Base-by-base conservation (phyloP, 2,797 vertebrate genomes). In the Benthosema pterotum region DNA sequence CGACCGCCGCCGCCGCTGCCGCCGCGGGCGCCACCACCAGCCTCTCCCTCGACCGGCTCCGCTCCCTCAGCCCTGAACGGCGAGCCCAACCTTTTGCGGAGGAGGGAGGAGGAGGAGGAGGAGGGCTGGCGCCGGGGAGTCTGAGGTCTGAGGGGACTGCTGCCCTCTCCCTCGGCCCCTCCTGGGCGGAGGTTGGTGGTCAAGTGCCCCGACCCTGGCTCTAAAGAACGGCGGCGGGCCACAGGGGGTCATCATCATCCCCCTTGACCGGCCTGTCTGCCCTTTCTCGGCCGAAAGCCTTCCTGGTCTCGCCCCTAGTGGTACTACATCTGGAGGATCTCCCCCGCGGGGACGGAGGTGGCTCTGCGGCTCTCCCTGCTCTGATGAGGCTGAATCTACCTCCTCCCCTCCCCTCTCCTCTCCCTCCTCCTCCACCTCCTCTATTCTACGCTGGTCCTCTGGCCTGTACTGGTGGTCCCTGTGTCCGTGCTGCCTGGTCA, bases 21-120 rank as follows among this genome's bases (percentile, higher is more conserved):
- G n/a, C n/a, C n/a, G n/a, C n/a, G n/a, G n/a, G n/a, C n/a, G n/a
- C 50, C 15, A 47, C 52, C 17, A 12, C 72, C 67, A 63, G 64
- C 58, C 91, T 95, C 71, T 94, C 93, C 82, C 92, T 94, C 77
- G 93, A 95, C 85, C 77, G 86, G 82, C 92, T 93, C 83, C 93
- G 94, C 69, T 92, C 92, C 83, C 94, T 95, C 85, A 93, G 83
- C 83, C 89, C 87, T 93, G 89, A 95, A 92, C 0, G 45, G 86
- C 9, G 88, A 91, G 67, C 78, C 72, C 78, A 94, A 83, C 54
- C 72, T 88, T 28, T 72, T 90, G 70, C 88, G 89, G 69, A 78
- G 65, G 74, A 89, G 81, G 48, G 8, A 25, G 22, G 90, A 82
- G 48, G 8, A n/a, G 89, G 69, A 78, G 65, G 74, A 89, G 81